Evolutionary conservation across 2,797 vertebrate genomes (phyloP).

Genomic region (Mionectes olivaceus): DNA sequence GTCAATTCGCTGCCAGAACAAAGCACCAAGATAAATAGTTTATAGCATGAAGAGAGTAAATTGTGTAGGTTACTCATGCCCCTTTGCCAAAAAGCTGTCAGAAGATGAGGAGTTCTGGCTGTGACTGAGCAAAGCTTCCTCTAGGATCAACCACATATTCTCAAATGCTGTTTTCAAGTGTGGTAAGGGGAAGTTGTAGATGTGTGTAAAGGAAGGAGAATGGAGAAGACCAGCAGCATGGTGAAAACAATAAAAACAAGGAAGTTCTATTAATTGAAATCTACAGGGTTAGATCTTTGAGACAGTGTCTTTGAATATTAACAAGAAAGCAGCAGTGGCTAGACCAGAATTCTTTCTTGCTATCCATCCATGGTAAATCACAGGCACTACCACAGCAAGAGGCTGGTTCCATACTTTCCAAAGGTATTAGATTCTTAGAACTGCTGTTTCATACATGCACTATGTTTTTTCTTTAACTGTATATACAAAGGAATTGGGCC

Average conservation of each 20-base stretch:
- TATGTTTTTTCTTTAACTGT: background rate
- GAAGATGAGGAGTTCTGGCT: background rate
- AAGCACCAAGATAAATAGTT: conserved; percentile 1
- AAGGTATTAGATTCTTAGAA: background rate
- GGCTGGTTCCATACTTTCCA: background rate
- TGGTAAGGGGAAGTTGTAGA: background rate
- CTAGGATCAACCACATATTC: background rate
- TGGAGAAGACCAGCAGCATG: background rate
- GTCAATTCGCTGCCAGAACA: background rate
- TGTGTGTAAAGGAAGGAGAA: background rate
- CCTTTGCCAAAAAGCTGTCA: conserved; percentile 30
- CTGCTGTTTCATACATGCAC: background rate
- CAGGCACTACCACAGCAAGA: background rate
- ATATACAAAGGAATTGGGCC: background rate
- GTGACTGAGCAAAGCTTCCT: conserved; percentile 7
- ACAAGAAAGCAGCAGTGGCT: background rate
- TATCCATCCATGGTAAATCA: background rate
- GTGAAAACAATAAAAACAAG: background rate
- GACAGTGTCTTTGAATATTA: background rate
- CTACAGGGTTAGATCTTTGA: background rate
- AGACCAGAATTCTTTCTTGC: background rate
- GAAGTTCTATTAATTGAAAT: background rate
- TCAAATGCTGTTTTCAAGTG: background rate
- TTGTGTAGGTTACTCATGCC: background rate
- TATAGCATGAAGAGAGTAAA: background rate